Conservation (phyloP, 2,113 vertebrate species). For the Otocyon megalotis region DNA sequence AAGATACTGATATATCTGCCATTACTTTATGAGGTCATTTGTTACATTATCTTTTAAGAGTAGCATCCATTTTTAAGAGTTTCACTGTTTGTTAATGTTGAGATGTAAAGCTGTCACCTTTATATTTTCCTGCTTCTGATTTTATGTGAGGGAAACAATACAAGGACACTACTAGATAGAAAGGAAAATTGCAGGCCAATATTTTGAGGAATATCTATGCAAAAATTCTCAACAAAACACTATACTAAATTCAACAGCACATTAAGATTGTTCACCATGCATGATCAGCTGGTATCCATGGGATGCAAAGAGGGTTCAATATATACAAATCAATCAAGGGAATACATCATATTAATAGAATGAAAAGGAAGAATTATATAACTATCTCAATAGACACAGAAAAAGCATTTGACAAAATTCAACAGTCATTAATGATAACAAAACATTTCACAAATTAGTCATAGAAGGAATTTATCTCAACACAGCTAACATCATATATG, state of each 20-base stretch:
- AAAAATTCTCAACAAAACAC: background rate
- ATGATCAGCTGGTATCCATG: background rate
- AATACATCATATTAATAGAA: background rate
- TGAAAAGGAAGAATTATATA: background rate
- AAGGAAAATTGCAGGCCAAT: background rate
- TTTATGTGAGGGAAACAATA: constrained; percentile 84
- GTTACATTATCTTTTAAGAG: constrained; percentile 85
- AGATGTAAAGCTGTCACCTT: constrained; percentile 86
- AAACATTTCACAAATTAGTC: background rate
- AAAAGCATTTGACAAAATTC: background rate
- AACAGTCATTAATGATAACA: background rate
- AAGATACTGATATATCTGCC: constrained; percentile 84
- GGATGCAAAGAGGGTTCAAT: background rate
- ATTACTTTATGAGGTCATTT: constrained; percentile 84
- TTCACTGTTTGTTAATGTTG: constrained; percentile 84
- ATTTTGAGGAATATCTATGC: background rate
- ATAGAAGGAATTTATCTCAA: background rate
- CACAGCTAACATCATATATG: background rate
- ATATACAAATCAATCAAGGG: background rate
- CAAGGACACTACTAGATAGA: background rate
- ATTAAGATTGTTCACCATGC: background rate
- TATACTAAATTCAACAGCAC: background rate
- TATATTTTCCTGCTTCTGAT: constrained; percentile 84
- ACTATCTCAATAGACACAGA: background rate
- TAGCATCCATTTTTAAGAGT: constrained; percentile 80